Percentiles rank a stretch among this genome's conserved stretches.
These are phyloP conservation scores for Nemoura dubitans DNA, from an alignment of 2,888 invertebrate genomes.

Conservation along the genomic window DNA sequence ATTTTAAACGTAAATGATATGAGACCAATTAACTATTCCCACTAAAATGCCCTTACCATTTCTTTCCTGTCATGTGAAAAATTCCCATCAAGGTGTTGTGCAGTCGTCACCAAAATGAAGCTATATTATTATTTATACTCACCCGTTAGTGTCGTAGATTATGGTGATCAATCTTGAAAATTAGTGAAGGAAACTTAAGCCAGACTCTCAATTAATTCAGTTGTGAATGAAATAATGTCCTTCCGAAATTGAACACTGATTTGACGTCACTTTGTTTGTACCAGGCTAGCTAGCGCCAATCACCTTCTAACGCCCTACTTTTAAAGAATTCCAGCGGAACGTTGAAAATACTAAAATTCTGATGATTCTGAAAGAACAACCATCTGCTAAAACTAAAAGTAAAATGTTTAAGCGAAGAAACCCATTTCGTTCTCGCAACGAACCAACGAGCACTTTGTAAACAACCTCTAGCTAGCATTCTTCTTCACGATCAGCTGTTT, in stretches of 20 bases:
- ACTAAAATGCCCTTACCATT: neutral
- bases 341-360: neutral
- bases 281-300: neutral
- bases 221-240: too few species aligned
- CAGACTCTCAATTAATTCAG: neutral
- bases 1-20: neutral
- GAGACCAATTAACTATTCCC: neutral
- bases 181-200: neutral
- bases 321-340: neutral
- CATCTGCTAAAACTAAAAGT: neutral
- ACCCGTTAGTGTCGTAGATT: neutral
- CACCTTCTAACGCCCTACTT: conserved; percentile 27
- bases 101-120: neutral
- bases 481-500: neutral
- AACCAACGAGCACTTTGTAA: neutral
- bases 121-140: too few species aligned
- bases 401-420: neutral
- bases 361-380: neutral
- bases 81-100: neutral
- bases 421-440: neutral
- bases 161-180: too few species aligned
- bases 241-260: conserved; percentile 50
- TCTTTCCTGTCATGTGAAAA: neutral
- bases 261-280: conserved; percentile 51
- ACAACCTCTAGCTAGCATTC: conserved; percentile 2